A percentile compares a stretch with the other conserved stretches of the same genome.
Conservation (phyloP, 2,113 vertebrate genomes). For the Tachysurus vachellii region DNA sequence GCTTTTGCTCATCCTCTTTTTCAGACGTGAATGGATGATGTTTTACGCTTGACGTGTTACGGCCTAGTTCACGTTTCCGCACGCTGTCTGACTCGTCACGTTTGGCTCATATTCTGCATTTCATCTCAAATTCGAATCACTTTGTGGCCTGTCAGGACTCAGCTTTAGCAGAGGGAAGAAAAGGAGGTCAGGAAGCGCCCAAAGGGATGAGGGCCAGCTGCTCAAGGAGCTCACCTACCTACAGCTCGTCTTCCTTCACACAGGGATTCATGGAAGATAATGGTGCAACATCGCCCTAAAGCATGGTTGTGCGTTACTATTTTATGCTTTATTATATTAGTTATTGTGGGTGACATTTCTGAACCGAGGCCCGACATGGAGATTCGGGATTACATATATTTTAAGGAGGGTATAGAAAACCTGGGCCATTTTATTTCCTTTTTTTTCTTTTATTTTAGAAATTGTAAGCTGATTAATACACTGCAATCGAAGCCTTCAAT, state of each 20-base stretch:
- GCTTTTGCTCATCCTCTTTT: not conserved
- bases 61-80: conserved; percentile 24
- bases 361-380: conserved; percentile 53
- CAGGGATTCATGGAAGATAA: conserved; percentile 71
- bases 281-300: conserved; percentile 61
- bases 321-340: conserved; percentile 61
- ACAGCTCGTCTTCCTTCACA: conserved; percentile 59
- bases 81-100: conserved; percentile 63
- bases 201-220: conserved; percentile 74
- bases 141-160: conserved; percentile 69
- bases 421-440: not conserved
- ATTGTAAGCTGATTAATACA: not conserved
- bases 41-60: conserved; percentile 44
- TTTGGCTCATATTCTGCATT: conserved; percentile 72
- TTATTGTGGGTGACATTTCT: conserved; percentile 64
- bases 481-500: not conserved
- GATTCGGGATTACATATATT: conserved; percentile 28
- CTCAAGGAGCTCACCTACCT: conserved; percentile 73
- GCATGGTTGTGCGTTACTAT: conserved; percentile 49
- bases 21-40: conserved; percentile 33
- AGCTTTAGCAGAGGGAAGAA: conserved; percentile 70
- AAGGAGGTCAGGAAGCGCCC: conserved; percentile 75
- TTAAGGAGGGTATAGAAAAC: not conserved
- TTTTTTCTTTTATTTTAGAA: not conserved
- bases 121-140: conserved; percentile 69